phyloP scores from a whole-genome alignment of 2,888 invertebrate genomes.

The Arctia plantaginis region DNA sequence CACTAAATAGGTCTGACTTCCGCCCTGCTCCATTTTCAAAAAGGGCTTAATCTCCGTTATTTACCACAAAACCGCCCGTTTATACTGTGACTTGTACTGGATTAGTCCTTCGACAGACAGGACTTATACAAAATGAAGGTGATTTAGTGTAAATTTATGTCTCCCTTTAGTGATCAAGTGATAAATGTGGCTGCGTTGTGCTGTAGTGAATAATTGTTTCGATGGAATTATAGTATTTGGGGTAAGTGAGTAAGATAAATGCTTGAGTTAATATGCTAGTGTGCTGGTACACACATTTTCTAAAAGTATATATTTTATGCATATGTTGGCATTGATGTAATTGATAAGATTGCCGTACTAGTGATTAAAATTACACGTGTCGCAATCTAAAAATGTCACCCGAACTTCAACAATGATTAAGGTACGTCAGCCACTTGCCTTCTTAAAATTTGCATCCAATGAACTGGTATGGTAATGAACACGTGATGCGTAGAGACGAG shows the following conservation, averaged over 20 bases:
- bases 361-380: neutral
- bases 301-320: neutral
- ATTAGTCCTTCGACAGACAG: constrained; percentile 44
- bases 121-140: constrained; percentile 34
- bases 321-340: neutral
- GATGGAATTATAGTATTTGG: neutral
- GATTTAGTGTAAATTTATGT: constrained; percentile 29
- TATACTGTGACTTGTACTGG: constrained; percentile 31
- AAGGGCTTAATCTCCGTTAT: constrained; percentile 51
- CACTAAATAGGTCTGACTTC: constrained; percentile 36
- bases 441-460: too few species aligned
- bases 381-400: too few species aligned
- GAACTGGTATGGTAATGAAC: too few species aligned
- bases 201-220: neutral
- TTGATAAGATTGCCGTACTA: neutral
- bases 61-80: constrained; percentile 38
- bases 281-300: neutral
- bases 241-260: neutral
- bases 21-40: constrained; percentile 30
- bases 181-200: constrained; percentile 8
- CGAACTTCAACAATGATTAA: too few species aligned
- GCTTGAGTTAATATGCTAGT: neutral
- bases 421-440: too few species aligned
- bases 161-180: constrained; percentile 18
- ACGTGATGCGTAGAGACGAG: too few species aligned